Evolutionary conservation across 2,113 vertebrate species (phyloP).

Genomic region (Enhydra lutris): DNA sequence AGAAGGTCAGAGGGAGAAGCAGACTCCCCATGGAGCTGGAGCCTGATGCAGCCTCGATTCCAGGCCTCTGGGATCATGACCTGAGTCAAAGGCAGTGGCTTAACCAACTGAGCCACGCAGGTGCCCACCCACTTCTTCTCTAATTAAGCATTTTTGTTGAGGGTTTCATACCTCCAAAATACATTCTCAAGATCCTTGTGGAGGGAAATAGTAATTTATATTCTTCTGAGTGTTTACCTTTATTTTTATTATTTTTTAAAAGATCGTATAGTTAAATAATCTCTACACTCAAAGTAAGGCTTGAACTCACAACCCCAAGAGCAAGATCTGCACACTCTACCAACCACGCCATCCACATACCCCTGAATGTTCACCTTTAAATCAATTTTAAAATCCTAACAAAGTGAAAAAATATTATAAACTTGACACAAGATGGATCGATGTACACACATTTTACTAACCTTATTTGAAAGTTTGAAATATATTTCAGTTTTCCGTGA

Average conservation of each 20-base stretch:
- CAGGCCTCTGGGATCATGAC: too few species aligned
- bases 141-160: not conserved
- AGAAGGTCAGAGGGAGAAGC: too few species aligned
- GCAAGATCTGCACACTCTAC: not conserved
- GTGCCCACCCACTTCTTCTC: too few species aligned
- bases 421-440: not conserved
- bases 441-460: not conserved
- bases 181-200: not conserved
- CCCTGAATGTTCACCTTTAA: not conserved
- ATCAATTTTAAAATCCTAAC: not conserved
- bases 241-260: not conserved
- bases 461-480: not conserved
- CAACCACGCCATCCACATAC: not conserved
- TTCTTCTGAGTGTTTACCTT: not conserved
- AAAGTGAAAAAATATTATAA: not conserved
- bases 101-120: too few species aligned
- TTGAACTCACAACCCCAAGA: not conserved
- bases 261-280: not conserved
- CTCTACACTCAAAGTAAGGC: not conserved
- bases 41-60: rapidly evolving
- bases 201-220: not conserved
- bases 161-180: not conserved
- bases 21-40: too few species aligned
- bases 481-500: not conserved
- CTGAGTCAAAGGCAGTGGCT: too few species aligned